A percentile compares a stretch with the other conserved stretches of the same genome.
phyloP scores from a whole-genome alignment of 1,140 invertebrate genomes.

The Polyergus mexicanus region DNA sequence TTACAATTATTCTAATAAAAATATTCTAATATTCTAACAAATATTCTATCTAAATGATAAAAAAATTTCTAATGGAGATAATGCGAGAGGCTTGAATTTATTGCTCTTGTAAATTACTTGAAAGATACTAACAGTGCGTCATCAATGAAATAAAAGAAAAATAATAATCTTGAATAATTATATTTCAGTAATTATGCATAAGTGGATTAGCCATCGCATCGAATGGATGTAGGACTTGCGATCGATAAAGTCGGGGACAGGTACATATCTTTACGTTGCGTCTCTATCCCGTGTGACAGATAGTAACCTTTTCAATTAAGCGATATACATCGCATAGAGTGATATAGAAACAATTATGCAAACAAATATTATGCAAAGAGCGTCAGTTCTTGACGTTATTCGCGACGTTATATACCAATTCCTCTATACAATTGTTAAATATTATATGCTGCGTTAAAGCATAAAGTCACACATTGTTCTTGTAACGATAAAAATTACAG shows the following conservation, averaged over 20 bases:
- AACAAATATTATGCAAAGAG: too few species aligned
- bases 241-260: constrained; percentile 33
- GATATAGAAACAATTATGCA: neutral
- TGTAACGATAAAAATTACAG: too few species aligned
- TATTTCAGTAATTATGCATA: constrained; percentile 7
- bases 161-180: neutral
- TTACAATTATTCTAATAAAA: neutral
- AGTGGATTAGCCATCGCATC: neutral
- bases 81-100: neutral
- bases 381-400: too few species aligned
- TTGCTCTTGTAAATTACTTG: too few species aligned
- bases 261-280: constrained; percentile 15
- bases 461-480: too few species aligned
- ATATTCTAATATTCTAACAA: neutral
- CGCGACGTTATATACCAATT: too few species aligned
- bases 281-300: constrained; percentile 2
- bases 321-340: constrained; percentile 28
- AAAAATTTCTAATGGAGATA: neutral
- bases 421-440: too few species aligned
- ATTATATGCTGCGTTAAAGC: too few species aligned
- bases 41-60: neutral
- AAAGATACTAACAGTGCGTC: too few species aligned
- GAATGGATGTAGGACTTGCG: neutral
- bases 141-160: neutral
- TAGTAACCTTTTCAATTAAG: neutral